Base-by-base conservation (phyloP, 2,888 invertebrate species). In the Arenicola marina region DNA sequence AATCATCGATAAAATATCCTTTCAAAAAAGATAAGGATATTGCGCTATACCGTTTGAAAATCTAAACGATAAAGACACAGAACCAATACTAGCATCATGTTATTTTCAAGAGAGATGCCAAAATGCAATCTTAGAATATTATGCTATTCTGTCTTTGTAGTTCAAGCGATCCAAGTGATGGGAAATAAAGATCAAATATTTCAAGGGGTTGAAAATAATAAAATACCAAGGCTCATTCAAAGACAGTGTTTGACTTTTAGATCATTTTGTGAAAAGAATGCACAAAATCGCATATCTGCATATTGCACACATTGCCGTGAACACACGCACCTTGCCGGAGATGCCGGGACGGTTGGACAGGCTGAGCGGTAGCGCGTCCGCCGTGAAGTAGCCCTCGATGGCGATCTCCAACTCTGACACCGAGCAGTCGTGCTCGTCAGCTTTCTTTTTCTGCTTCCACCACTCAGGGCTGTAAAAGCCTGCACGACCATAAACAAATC, bases 361-460 rank as follows among this genome's bases (percentile, higher is more conserved):
- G 51, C 68, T 72, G 53, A 63, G 59, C 0, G 61, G 62, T 21
- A 69, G 63, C 1, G 73, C 72, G 46, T 69, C 66, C 1, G 67
- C 73, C 0, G 71, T 71, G 63, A 73, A 68, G 59, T 73, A 71
- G 1, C 73, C 73, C 57, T 68, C 60, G 4, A 71, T 59, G 7
- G 69, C 71, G 51, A 61, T 58, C 56, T 66, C 66, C 31, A 73
- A 56, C 61, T 73, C 62, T 26, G 59, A 65, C 1, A 56, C 51
- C 0, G 70, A 68, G 44, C 73, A 73, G 60, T 73, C 72, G 56
- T 96, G 90, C 48, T 90, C 89, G 82, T 95, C 94, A 11, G 59
- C 33, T 1, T 28, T 1, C 44, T 56, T 59, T 1, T 28, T 56
- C 28, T 61, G 43, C 28, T 48, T 43, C 73, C 73, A 75, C 68